These are phyloP conservation scores for Allacma fusca DNA, from an alignment of 2,888 invertebrate genomes.

Conservation along the genomic window DNA sequence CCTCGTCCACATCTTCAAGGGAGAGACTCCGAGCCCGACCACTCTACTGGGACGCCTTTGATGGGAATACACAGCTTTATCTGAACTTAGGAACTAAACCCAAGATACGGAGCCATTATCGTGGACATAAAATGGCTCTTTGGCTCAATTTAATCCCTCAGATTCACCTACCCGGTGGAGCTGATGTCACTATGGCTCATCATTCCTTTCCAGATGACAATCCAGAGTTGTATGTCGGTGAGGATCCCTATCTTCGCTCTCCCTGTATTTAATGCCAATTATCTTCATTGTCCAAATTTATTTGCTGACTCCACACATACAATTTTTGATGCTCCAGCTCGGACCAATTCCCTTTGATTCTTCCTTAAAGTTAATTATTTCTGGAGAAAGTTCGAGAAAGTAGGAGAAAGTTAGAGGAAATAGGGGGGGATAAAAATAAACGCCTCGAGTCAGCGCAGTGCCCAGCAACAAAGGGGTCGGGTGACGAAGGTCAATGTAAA, in stretches of 20 bases:
- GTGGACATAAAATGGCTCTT: constrained; percentile 87
- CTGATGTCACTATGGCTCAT: constrained; percentile 81
- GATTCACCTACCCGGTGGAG: constrained; percentile 80
- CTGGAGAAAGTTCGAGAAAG: too few relatives aligned
- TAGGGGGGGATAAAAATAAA: too few relatives aligned
- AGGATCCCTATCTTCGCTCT: constrained; percentile 35
- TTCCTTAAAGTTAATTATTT: too few relatives aligned
- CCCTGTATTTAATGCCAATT: background rate
- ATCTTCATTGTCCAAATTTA: background rate
- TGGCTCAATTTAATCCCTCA: constrained; percentile 90
- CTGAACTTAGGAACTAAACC: constrained; percentile 59
- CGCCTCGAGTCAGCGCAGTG: too few relatives aligned
- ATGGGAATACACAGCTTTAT: constrained; percentile 55
- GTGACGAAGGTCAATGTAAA: too few relatives aligned
- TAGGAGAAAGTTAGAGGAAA: too few relatives aligned
- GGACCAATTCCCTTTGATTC: too few relatives aligned
- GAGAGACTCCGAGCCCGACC: constrained; percentile 57
- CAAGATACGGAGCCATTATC: constrained; percentile 79
- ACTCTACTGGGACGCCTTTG: constrained; percentile 59
- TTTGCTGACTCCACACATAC: background rate
- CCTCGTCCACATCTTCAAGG: constrained; percentile 36
- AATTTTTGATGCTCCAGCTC: too few relatives aligned
- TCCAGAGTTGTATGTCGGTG: constrained; percentile 80
- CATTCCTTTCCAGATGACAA: constrained; percentile 83
- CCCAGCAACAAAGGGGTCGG: too few relatives aligned